These are phyloP conservation scores for Parotocinclus haroldoi DNA, from an alignment of 2,797 vertebrate genomes.

Conservation along the genomic window DNA sequence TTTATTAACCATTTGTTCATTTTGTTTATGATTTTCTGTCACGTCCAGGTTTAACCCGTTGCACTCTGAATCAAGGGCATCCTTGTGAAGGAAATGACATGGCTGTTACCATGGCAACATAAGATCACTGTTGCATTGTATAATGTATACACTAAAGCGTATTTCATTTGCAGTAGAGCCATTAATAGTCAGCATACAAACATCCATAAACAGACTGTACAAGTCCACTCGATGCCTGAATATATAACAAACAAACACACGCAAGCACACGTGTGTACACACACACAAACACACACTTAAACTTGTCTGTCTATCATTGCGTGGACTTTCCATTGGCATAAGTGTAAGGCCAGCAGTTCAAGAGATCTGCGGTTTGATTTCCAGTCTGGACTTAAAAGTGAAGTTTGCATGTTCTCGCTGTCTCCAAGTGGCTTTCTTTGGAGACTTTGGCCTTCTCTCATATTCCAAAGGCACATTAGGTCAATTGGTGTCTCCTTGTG, in stretches of 20 bases:
- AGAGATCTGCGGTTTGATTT: no score
- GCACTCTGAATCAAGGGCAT: constrained; percentile 48
- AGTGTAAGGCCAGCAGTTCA: no score
- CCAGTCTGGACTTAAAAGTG: no score
- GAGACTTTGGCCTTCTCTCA: no score
- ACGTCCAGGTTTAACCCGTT: constrained; percentile 17
- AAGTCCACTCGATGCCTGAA: constrained; percentile 14
- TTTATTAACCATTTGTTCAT: constrained; percentile 54
- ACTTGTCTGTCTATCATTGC: not conserved
- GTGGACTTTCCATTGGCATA: no score
- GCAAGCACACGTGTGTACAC: not conserved
- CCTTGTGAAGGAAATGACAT: constrained; percentile 6
- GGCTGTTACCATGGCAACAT: constrained; percentile 30
- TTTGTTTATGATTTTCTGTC: constrained; percentile 41
- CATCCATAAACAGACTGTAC: constrained; percentile 14
- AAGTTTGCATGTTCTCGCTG: no score
- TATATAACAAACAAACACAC: not conserved
- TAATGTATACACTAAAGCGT: constrained; percentile 46
- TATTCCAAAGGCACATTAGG: no score
- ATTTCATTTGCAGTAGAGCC: constrained; percentile 22
- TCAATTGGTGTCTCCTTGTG: no score
- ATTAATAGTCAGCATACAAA: constrained; percentile 16
- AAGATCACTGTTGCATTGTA: constrained; percentile 19
- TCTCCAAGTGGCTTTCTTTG: no score
- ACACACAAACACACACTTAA: not conserved